Base-by-base conservation (phyloP, 2,113 vertebrate species). In the Cyprinus carpio region DNA sequence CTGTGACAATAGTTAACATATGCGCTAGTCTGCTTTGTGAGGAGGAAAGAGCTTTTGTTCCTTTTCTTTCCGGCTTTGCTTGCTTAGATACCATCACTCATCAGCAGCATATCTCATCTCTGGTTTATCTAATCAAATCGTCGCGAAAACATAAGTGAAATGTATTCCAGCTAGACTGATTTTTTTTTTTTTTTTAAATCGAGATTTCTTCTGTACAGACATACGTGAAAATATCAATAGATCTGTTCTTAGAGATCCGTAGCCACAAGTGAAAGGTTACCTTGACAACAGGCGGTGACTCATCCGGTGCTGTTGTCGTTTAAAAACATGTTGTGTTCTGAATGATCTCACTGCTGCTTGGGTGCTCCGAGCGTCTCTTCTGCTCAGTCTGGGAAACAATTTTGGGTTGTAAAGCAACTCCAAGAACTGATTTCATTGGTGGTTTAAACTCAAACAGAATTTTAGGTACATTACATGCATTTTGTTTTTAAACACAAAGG, bases 251-350 rank as follows among this genome's bases (percentile, higher is more conserved):
- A 82, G 56, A 27, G 64, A 81, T 84, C 40, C 78, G 75, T 77
- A 90, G 88, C 87, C 51, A 67, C 89, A 92, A 92, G 91, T 46
- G 85, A 90, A 88, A 89, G 85, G 87, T 92, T 94, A 92, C 91
- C 93, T 83, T 92, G 92, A 93, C 93, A 93, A 94, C 92, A 27
- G 87, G 88, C 85, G 89, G 91, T 95, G 94, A 95, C 91, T 95
- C 94, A 94, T 94, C 90, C 92, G 79, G 86, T 54, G 54, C 82
- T 89, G 86, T 86, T 58, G 80, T 90, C 85, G 72, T 87, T 89
- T 89, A 88, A 54, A 90, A 89, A 84, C 87, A 62, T 74, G 81
- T 82, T 85, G 43, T 89, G 89, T 25, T 87, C 75, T 75, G 84
- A 77, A 86, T 89, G 75, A 87, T 60, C 86, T 85, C 81, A 81